Evolutionary conservation across 2,888 invertebrate species (phyloP).

Genomic region (Calameuta pallipes): DNA sequence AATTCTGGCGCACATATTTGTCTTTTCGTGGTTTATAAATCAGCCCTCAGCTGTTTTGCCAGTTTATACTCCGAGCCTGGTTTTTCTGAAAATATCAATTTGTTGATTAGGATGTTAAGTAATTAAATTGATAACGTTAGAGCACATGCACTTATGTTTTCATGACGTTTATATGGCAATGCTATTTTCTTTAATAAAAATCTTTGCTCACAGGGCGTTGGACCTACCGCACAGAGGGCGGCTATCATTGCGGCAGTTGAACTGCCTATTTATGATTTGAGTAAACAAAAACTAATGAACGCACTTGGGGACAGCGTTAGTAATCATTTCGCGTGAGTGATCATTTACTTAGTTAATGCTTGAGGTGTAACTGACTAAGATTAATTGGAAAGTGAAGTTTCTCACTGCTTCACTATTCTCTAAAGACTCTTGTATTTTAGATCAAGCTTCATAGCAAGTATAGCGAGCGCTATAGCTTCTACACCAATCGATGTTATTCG

Average conservation of each 20-base stretch:
- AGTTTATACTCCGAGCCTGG: constrained; percentile 2
- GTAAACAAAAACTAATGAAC: constrained; percentile 79
- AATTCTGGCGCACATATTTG: not conserved
- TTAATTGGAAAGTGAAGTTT: not conserved
- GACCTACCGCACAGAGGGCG: constrained; percentile 92
- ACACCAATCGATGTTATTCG: constrained; percentile 94
- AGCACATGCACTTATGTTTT: not conserved
- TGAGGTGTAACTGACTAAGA: not conserved
- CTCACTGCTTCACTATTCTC: not conserved
- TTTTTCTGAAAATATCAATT: not conserved
- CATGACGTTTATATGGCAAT: no score
- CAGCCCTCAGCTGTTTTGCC: not conserved
- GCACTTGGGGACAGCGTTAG: constrained; percentile 81
- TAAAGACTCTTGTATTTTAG: constrained; percentile 66
- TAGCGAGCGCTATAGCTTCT: constrained; percentile 93
- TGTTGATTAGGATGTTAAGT: not conserved
- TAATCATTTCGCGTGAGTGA: constrained; percentile 87
- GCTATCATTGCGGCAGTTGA: constrained; percentile 94
- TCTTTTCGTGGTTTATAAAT: not conserved
- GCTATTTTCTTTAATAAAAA: not conserved
- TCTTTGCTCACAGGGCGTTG: constrained; percentile 77
- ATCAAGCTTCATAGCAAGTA: constrained; percentile 90
- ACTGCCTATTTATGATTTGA: constrained; percentile 92
- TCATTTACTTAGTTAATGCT: not conserved
- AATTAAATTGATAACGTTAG: not conserved